phyloP scores from a whole-genome alignment of 2,797 vertebrate species.

The Gephyroberyx darwinii region DNA sequence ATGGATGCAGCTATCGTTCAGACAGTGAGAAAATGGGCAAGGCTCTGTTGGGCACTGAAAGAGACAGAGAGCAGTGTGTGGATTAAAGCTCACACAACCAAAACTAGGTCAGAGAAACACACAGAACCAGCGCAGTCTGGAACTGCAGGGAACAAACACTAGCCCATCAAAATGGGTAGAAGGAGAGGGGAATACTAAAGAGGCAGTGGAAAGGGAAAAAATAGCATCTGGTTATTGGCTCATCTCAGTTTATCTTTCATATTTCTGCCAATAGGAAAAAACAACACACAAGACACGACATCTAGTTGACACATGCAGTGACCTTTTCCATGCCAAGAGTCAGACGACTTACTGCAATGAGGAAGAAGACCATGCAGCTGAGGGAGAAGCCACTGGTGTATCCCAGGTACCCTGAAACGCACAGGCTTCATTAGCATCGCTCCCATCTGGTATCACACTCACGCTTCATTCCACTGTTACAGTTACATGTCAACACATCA shows the following conservation, averaged over 20 bases:
- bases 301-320: not conserved
- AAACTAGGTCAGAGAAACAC: constrained; percentile 79
- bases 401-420: constrained; percentile 91
- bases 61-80: constrained; percentile 42
- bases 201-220: constrained; percentile 39
- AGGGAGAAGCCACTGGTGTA: constrained; percentile 99
- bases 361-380: constrained; percentile 98
- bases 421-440: constrained; percentile 51
- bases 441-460: constrained; percentile 19
- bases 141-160: constrained; percentile 80
- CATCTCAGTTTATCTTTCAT: constrained; percentile 32
- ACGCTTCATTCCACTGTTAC: not conserved
- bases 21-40: constrained; percentile 32
- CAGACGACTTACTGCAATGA: constrained; percentile 87
- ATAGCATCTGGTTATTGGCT: constrained; percentile 6
- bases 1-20: constrained; percentile 29
- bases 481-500: not conserved
- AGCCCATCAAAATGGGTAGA: constrained; percentile 73
- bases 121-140: constrained; percentile 64
- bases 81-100: constrained; percentile 69
- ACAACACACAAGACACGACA: constrained; percentile 13
- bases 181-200: constrained; percentile 60
- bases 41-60: constrained; percentile 14
- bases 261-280: constrained; percentile 24
- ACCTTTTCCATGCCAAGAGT: not conserved